Evolutionary conservation across 2,888 invertebrate genomes (phyloP).

Genomic region (Amiota minor): DNA sequence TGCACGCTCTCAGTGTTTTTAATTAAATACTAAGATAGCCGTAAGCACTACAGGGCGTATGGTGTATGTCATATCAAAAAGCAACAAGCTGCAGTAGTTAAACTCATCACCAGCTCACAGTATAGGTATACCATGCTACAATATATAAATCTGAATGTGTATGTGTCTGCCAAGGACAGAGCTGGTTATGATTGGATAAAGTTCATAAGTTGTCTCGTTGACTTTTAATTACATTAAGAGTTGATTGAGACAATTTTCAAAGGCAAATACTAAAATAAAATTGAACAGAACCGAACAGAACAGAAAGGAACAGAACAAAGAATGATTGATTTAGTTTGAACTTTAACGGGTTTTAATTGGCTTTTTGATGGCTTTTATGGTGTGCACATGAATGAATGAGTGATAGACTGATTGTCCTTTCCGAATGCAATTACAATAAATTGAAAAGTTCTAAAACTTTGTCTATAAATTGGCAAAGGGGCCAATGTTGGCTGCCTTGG

Average conservation of each 20-base stretch:
- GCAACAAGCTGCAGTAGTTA: not conserved
- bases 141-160: too few relatives aligned
- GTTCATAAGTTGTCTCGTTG: not conserved
- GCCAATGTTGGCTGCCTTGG: slow-evolving; percentile 83
- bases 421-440: slow-evolving; percentile 4
- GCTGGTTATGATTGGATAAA: not conserved
- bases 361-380: not conserved
- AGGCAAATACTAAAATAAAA: not conserved
- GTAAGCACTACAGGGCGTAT: not conserved
- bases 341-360: slow-evolving; percentile 10
- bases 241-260: too few relatives aligned
- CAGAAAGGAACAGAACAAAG: not conserved
- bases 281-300: not conserved
- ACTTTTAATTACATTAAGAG: slow-evolving; percentile 13
- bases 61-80: not conserved
- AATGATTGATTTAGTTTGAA: not conserved
- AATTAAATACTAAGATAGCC: not conserved
- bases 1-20: not conserved
- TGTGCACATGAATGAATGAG: not conserved
- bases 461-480: slow-evolving; percentile 63
- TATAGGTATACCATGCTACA: too few relatives aligned
- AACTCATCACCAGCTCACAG: too few relatives aligned
- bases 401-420: not conserved
- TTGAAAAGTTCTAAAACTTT: not conserved
- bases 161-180: too few relatives aligned